Conservation (phyloP, 2,797 vertebrate genomes). For the Harpagifer antarcticus region DNA sequence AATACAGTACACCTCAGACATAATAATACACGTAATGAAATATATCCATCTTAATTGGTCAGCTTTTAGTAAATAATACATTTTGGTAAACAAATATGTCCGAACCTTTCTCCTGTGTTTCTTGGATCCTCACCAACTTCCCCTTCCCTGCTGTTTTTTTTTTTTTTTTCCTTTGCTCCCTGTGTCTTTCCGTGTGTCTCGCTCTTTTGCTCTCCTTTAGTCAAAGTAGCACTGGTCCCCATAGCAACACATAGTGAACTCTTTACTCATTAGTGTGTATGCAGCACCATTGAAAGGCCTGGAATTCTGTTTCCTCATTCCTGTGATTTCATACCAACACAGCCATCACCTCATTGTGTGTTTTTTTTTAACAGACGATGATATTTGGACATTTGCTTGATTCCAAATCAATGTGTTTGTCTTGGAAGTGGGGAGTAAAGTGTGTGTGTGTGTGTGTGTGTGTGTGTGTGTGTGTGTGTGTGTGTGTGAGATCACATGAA, state of each 20-base stretch:
- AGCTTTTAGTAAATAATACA: constrained; percentile 11
- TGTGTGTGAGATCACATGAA: constrained; percentile 28
- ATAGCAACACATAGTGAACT: constrained; percentile 81
- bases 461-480: constrained; percentile 21
- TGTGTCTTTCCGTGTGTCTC: constrained; percentile 59
- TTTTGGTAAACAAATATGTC: constrained; percentile 18
- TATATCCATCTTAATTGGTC: constrained; percentile 1
- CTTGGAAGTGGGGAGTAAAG: not conserved
- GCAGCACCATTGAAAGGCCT: constrained; percentile 53
- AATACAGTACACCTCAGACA: constrained; percentile 22
- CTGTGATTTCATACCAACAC: constrained; percentile 57
- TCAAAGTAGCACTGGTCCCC: constrained; percentile 79
- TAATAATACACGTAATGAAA: constrained; percentile 16
- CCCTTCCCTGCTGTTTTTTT: constrained; percentile 35
- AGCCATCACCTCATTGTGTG: constrained; percentile 22
- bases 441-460: constrained; percentile 21
- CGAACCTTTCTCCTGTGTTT: constrained; percentile 77
- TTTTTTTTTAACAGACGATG: constrained; percentile 16
- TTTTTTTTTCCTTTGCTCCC: constrained; percentile 69
- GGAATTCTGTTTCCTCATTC: constrained; percentile 61
- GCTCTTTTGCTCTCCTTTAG: constrained; percentile 83
- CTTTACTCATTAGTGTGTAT: constrained; percentile 76
- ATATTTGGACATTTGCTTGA: constrained; percentile 32
- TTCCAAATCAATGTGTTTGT: constrained; percentile 42
- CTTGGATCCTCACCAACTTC: constrained; percentile 65